phyloP scores from a whole-genome alignment of 2,797 vertebrate genomes.

The Alcedo quadribrachys region DNA sequence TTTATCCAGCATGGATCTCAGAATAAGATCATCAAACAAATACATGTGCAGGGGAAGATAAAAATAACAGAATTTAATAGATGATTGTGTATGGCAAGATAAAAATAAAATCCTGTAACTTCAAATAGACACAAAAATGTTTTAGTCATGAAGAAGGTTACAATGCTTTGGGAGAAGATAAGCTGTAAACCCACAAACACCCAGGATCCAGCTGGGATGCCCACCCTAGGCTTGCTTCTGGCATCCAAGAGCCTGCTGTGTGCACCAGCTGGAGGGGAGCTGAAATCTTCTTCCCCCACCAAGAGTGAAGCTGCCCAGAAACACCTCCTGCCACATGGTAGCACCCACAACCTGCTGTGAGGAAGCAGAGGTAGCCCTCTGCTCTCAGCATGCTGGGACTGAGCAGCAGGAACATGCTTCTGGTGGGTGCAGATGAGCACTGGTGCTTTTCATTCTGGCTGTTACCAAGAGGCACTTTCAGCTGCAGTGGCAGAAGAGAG shows the following conservation, averaged over 20 bases:
- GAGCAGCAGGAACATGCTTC: not conserved
- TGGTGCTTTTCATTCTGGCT: not conserved
- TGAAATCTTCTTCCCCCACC: not conserved
- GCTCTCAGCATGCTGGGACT: fast-evolving
- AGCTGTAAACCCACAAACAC: not conserved
- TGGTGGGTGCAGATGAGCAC: not conserved
- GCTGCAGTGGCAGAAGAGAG: not conserved
- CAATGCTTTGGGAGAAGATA: not conserved
- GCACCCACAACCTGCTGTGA: not conserved
- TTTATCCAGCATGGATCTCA: not conserved
- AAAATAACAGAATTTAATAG: not conserved
- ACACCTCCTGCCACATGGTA: not conserved
- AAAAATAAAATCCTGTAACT: not conserved
- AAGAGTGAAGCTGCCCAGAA: not conserved
- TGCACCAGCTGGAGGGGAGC: not conserved
- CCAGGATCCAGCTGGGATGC: not conserved
- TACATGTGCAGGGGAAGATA: not conserved
- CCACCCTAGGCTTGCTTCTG: not conserved
- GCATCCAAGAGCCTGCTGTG: not conserved
- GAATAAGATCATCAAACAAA: not conserved
- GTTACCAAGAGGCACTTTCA: not conserved
- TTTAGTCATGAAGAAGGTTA: not conserved
- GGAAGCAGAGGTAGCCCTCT: not conserved
- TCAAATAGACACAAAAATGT: not conserved
- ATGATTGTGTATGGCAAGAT: not conserved